Evolutionary conservation across 2,888 invertebrate species (phyloP).

Genomic region (Colostygia pectinataria): DNA sequence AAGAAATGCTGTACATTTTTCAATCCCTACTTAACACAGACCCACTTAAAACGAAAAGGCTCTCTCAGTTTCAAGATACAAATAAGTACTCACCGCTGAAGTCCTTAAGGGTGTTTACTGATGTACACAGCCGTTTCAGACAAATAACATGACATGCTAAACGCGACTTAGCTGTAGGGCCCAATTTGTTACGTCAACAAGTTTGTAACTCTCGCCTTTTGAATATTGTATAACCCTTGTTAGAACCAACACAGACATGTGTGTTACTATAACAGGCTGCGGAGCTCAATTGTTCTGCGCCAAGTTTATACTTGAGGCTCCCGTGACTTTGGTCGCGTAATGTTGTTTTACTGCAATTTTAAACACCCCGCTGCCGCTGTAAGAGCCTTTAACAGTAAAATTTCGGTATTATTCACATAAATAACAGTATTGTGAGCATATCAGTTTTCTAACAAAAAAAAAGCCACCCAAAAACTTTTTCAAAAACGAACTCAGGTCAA

Average conservation of each 20-base stretch:
- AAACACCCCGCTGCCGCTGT: too few species aligned
- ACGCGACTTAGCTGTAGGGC: slow-evolving; percentile 23
- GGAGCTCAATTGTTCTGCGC: too few species aligned
- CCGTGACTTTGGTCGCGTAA: too few species aligned
- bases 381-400: background rate
- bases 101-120: slow-evolving; percentile 19
- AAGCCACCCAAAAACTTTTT: too few species aligned
- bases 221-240: slow-evolving; percentile 18
- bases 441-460: too few species aligned
- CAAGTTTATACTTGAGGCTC: too few species aligned
- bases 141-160: slow-evolving; percentile 13
- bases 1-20: background rate
- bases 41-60: slow-evolving; percentile 1
- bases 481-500: too few species aligned
- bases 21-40: background rate
- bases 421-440: too few species aligned
- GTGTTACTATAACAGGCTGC: background rate
- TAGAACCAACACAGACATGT: background rate
- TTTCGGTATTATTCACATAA: background rate
- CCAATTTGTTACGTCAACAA: slow-evolving; percentile 29
- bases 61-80: slow-evolving; percentile 12
- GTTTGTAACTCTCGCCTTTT: slow-evolving; percentile 18
- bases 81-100: slow-evolving; percentile 22
- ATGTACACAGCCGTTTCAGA: slow-evolving; percentile 11
- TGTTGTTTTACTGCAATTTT: too few species aligned